Conservation (phyloP, 2,888 invertebrate genomes). For the Heliconius erato region DNA sequence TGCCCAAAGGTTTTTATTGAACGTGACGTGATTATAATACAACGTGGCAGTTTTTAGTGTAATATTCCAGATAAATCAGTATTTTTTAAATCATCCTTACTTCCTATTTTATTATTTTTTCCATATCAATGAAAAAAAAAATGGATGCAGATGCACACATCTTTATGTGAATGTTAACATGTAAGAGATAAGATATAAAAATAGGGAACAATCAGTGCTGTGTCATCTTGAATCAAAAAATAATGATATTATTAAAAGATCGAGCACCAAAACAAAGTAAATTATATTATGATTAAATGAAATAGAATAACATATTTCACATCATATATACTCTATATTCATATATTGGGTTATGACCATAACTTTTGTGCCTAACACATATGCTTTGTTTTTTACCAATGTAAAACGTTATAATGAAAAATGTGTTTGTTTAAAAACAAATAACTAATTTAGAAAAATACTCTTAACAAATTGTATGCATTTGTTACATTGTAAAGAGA, state of each 20-base stretch:
- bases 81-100: background rate
- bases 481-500: background rate
- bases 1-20: background rate
- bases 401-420: background rate
- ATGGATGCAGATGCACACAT: background rate
- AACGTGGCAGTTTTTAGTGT: constrained; percentile 15
- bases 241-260: constrained; percentile 29
- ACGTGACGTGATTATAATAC: constrained; percentile 1
- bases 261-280: constrained; percentile 49
- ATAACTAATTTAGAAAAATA: background rate
- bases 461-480: background rate
- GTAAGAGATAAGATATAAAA: constrained; percentile 16
- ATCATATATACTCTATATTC: constrained; percentile 15
- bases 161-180: constrained; percentile 23
- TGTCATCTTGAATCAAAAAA: constrained; percentile 19
- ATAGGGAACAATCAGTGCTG: constrained; percentile 16
- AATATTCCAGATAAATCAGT: background rate
- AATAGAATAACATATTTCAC: constrained; percentile 41
- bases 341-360: constrained; percentile 39
- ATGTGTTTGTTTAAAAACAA: background rate
- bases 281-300: constrained; percentile 31
- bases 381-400: constrained; percentile 52
- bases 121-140: constrained; percentile 21
- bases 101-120: background rate
- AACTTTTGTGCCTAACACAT: constrained; percentile 60